Percentiles rank a stretch among this genome's conserved stretches.
These are phyloP conservation scores for Crotophaga sulcirostris DNA, from an alignment of 2,113 vertebrate genomes.

Conservation along the genomic window DNA sequence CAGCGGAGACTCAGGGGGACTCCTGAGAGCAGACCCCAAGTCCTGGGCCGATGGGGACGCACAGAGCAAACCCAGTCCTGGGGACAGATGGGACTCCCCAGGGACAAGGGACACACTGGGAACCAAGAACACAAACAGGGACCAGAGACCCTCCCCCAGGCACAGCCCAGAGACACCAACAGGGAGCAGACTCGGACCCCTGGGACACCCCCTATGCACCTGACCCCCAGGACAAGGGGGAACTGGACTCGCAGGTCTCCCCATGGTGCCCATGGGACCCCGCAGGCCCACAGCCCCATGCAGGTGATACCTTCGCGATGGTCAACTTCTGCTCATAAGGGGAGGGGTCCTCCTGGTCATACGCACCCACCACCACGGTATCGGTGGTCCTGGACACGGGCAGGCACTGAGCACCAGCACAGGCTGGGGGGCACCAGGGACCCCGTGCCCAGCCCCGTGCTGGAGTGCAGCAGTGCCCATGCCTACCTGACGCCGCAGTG, in stretches of 20 bases:
- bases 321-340: slow-evolving; percentile 76
- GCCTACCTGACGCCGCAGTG: slow-evolving; percentile 57
- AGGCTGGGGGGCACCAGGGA: rapidly evolving
- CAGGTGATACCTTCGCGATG: slow-evolving; percentile 69
- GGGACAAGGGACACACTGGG: too few relatives aligned
- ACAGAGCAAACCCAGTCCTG: background rate
- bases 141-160: background rate
- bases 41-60: background rate
- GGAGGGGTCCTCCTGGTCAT: slow-evolving; percentile 72
- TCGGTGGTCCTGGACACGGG: slow-evolving; percentile 73
- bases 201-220: background rate
- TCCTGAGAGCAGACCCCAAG: background rate
- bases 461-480: background rate
- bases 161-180: too few relatives aligned
- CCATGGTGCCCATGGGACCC: rapidly evolving
- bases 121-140: background rate
- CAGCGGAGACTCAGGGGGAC: rapidly evolving
- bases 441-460: background rate
- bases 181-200: too few relatives aligned
- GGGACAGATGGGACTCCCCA: background rate
- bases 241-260: rapidly evolving
- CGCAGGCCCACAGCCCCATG: background rate
- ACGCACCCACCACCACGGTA: slow-evolving; percentile 82
- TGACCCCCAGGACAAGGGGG: rapidly evolving
- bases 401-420: background rate